phyloP scores from a whole-genome alignment of 1,140 invertebrate species.

The Caligus rogercresseyi region DNA sequence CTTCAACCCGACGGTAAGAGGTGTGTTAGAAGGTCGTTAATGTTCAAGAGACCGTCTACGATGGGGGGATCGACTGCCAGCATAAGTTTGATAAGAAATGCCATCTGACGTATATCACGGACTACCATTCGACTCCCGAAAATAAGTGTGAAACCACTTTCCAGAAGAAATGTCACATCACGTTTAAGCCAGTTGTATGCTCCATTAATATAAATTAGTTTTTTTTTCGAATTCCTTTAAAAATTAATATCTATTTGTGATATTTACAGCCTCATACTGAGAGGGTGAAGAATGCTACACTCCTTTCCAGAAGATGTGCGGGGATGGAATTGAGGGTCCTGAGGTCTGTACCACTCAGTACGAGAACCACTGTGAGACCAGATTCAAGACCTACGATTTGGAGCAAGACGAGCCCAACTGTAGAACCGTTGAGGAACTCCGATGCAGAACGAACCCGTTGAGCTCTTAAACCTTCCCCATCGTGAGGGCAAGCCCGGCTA shows the following conservation, averaged over 20 bases:
- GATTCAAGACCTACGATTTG: neutral
- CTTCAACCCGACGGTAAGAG: too few relatives aligned
- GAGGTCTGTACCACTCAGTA: neutral
- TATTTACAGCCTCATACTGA: neutral
- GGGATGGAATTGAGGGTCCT: neutral
- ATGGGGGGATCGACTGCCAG: conserved; percentile 8
- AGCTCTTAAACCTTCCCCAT: neutral
- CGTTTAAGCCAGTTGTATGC: conserved; percentile 12
- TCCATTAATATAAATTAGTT: neutral
- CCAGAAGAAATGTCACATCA: conserved; percentile 19
- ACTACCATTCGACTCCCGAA: conserved; percentile 5
- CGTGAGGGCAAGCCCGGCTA: neutral
- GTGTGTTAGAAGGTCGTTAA: conserved; percentile 5
- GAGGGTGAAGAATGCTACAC: neutral
- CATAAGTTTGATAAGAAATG: conserved; percentile 15
- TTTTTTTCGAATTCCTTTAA: too few relatives aligned
- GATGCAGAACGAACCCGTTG: neutral
- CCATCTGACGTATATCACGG: conserved; percentile 16
- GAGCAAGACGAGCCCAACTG: conserved; percentile 1
- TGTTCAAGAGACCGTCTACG: conserved; percentile 17
- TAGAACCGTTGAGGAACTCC: neutral
- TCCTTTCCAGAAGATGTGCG: neutral
- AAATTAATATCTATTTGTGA: neutral
- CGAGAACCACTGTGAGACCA: conserved; percentile 4
- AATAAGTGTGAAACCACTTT: conserved; percentile 17